Percentiles rank a stretch among this genome's conserved stretches.
These are phyloP conservation scores for Drosophila mimica DNA, from an alignment of 2,888 invertebrate genomes.

Conservation along the genomic window DNA sequence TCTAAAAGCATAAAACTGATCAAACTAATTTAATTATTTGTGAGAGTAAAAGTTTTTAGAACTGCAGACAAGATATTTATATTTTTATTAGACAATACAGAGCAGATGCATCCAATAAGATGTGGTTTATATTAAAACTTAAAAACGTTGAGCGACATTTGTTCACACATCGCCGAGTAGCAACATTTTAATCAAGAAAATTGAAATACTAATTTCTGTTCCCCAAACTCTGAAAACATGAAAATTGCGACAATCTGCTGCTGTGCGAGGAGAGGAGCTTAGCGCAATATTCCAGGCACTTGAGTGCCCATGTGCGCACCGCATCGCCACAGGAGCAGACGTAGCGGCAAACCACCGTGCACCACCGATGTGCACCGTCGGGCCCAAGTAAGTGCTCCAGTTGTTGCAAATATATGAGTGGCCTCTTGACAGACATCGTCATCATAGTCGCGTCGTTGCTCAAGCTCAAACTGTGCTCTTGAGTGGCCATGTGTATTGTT, in stretches of 20 bases:
- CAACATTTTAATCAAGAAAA: constrained; percentile 60
- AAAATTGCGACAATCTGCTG: constrained; percentile 68
- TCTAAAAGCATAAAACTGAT: neutral
- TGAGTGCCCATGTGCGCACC: constrained; percentile 71
- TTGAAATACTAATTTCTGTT: constrained; percentile 41
- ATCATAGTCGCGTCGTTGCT: constrained; percentile 30
- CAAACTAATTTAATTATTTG: neutral
- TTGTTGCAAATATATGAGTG: constrained; percentile 81
- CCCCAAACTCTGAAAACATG: constrained; percentile 12
- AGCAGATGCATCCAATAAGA: neutral
- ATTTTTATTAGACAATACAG: neutral
- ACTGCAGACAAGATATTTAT: neutral
- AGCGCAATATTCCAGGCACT: constrained; percentile 62
- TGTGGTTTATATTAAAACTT: constrained; percentile 5
- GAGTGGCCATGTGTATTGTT: constrained; percentile 55
- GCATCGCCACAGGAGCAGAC: constrained; percentile 66
- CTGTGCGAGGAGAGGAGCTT: constrained; percentile 36
- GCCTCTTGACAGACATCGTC: constrained; percentile 78
- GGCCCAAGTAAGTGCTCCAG: constrained; percentile 52
- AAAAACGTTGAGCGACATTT: constrained; percentile 38
- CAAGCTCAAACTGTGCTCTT: constrained; percentile 71
- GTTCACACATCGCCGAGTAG: constrained; percentile 72
- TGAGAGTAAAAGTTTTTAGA: neutral
- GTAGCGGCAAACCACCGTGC: constrained; percentile 39
- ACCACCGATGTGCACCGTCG: constrained; percentile 40